phyloP scores from a whole-genome alignment of 2,113 vertebrate species.

The Cyanistes caeruleus region DNA sequence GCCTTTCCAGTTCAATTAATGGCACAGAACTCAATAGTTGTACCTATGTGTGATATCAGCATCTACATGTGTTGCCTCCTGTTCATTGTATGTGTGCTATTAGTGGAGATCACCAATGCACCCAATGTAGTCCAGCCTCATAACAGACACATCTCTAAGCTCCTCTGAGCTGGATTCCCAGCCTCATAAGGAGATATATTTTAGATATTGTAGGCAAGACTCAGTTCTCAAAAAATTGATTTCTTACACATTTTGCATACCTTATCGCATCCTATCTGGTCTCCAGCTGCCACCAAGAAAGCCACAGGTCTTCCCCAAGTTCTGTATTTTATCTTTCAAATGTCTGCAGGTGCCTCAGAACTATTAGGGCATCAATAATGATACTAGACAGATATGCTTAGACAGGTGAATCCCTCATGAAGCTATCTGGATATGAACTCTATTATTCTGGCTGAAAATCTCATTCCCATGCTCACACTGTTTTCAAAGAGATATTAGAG shows the following conservation, averaged over 20 bases:
- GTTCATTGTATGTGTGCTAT: too few species aligned
- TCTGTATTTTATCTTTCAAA: background rate
- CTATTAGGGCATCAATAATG: background rate
- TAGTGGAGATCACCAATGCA: background rate
- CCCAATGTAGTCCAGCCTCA: background rate
- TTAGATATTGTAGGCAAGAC: background rate
- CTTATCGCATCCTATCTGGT: background rate
- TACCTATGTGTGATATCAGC: background rate
- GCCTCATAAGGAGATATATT: background rate
- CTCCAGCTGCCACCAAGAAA: background rate
- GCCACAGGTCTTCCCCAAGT: background rate
- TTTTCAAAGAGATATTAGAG: slow-evolving; percentile 12
- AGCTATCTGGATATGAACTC: background rate
- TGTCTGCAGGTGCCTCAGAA: background rate
- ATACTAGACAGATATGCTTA: background rate
- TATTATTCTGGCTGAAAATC: background rate
- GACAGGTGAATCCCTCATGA: background rate
- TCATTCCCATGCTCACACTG: background rate
- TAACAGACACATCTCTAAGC: background rate
- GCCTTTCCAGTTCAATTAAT: background rate
- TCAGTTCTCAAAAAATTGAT: background rate
- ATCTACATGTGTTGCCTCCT: too few species aligned
- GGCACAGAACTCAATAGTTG: accelerated
- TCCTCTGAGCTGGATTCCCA: background rate
- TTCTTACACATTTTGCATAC: background rate